phyloP scores from a whole-genome alignment of 2,888 invertebrate genomes.

The Thera britannica region DNA sequence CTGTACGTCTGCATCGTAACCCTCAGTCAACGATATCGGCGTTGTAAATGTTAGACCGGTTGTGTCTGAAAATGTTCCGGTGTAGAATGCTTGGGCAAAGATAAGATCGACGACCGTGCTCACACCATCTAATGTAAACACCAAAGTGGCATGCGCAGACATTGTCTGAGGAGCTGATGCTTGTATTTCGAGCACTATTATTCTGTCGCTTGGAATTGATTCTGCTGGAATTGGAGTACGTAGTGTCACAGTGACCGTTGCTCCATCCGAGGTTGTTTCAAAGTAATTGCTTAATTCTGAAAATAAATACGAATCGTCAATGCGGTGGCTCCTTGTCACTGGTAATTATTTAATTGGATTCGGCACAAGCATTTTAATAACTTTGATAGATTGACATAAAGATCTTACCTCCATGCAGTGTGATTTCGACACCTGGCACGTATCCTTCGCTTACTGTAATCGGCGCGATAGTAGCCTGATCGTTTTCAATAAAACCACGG shows the following conservation, averaged over 20 bases:
- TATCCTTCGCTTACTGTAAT: slow-evolving; percentile 49
- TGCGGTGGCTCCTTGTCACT: not conserved
- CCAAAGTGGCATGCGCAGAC: slow-evolving; percentile 30
- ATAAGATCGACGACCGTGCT: slow-evolving; percentile 41
- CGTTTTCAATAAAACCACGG: slow-evolving; percentile 44
- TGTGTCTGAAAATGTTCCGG: slow-evolving; percentile 45
- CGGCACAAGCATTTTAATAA: not conserved
- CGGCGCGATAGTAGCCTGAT: slow-evolving; percentile 33
- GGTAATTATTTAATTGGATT: not conserved
- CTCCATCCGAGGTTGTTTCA: slow-evolving; percentile 20
- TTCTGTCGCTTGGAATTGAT: slow-evolving; percentile 39
- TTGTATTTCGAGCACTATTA: slow-evolving; percentile 31
- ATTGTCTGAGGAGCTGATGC: slow-evolving; percentile 26
- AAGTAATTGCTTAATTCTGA: slow-evolving; percentile 39
- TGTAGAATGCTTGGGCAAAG: slow-evolving; percentile 46
- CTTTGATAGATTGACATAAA: not conserved
- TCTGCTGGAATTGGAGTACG: slow-evolving; percentile 28
- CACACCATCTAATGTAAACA: slow-evolving; percentile 22
- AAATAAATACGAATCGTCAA: not conserved
- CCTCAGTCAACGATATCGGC: slow-evolving; percentile 44
- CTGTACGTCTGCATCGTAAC: slow-evolving; percentile 44
- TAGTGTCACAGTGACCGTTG: slow-evolving; percentile 30
- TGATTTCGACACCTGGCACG: slow-evolving; percentile 42
- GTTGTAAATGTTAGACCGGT: slow-evolving; percentile 43
- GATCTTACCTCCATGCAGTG: slow-evolving; percentile 46